These are phyloP conservation scores for Sapayoa aenigma DNA, from an alignment of 2,113 vertebrate genomes.

Conservation along the genomic window DNA sequence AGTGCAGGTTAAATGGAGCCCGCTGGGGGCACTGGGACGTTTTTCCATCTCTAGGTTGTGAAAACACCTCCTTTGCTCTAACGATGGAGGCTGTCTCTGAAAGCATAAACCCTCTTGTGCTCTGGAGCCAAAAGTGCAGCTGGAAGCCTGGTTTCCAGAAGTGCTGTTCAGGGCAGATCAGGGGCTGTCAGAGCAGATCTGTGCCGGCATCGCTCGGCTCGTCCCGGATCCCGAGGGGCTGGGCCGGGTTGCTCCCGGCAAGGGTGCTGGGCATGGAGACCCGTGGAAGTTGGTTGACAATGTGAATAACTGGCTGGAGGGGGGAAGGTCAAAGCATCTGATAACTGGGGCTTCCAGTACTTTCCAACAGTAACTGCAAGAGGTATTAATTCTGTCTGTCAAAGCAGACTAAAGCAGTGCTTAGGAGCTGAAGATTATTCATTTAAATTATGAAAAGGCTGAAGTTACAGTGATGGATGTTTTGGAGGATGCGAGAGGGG, in stretches of 20 bases:
- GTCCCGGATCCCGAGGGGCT: accelerated
- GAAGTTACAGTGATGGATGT: constrained; percentile 54
- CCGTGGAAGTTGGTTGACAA: background rate
- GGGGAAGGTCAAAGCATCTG: background rate
- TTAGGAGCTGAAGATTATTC: constrained; percentile 50
- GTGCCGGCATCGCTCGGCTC: accelerated
- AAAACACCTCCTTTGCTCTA: background rate
- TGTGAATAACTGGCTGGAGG: background rate
- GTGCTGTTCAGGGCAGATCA: accelerated
- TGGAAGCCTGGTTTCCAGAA: background rate
- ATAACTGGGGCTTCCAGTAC: background rate
- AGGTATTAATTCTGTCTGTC: constrained; percentile 53
- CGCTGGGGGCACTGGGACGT: background rate
- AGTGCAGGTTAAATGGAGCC: background rate
- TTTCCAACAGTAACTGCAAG: background rate
- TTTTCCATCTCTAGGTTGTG: background rate
- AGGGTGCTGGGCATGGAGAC: background rate
- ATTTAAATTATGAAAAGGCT: constrained; percentile 55
- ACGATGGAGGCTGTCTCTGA: accelerated
- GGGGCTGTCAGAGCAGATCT: background rate
- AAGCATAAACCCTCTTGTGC: background rate
- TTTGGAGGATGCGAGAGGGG: constrained; percentile 16
- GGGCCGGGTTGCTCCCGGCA: accelerated
- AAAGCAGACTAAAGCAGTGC: constrained; percentile 28
- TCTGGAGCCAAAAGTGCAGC: background rate